Base-by-base conservation (phyloP, 2,888 invertebrate genomes). In the Cinara cedri region DNA sequence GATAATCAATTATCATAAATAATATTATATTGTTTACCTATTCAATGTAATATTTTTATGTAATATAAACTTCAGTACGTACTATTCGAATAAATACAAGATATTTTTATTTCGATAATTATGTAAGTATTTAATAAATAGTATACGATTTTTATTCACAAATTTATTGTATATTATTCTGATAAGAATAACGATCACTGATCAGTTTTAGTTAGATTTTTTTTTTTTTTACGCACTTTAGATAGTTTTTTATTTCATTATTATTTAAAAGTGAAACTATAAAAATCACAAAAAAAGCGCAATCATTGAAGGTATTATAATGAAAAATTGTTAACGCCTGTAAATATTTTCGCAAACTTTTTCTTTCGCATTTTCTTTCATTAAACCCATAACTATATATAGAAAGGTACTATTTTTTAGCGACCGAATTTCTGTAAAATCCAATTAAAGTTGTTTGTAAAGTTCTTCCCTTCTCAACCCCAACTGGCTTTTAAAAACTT, bases 281-380 rank as follows among this genome's bases (percentile, higher is more conserved):
- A 34, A 4, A 19, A 62, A 34, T 62, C 16, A 9, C 8, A 11
- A 21, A 63, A 42, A n/a, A 60, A 46, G 1, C 0, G 21, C 26
- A 26, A 51, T 51, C 21, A 42, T 72, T 51, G 21, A 34, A 34
- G 19, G 63, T 63, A 51, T 60, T 51, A 74, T 21, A 51, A 42
- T 63, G 21, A 51, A 63, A 63, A 54, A 74, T 54, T 62, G 26
- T 49, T 54, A 42, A 74, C 42, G 51, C 8, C 26, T 19, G 42
- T 74, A 63, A 51, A 74, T 54, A 49, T 68, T 72, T 70, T 42
- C 34, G 4, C 13, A 74, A 74, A 74, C 63, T 74, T 72, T 74
- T 46, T 63, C 62, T 42, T 60, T 13, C 3, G 16, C 49, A 72
- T 72, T 72, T 74, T 21, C 14, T 63, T 74, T 74, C 63, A 74